Evolutionary conservation across 2,797 vertebrate species (phyloP).

Genomic region (Alca torda): DNA sequence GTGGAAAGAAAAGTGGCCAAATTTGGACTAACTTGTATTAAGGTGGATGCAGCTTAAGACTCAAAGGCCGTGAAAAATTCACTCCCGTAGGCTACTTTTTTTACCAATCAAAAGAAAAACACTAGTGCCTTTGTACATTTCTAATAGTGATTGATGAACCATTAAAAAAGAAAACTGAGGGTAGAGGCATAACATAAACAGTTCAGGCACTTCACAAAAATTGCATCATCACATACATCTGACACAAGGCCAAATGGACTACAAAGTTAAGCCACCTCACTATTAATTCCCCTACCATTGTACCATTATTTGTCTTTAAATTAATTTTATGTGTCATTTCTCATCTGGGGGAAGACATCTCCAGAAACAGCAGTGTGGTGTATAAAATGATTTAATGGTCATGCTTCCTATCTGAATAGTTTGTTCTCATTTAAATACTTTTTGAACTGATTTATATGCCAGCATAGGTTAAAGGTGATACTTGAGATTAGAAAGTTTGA

Average conservation of each 20-base stretch:
- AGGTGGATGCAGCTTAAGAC: background rate
- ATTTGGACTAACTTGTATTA: background rate
- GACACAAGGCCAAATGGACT: no score
- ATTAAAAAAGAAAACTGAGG: background rate
- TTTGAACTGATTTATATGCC: background rate
- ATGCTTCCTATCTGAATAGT: background rate
- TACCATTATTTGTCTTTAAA: background rate
- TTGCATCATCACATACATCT: background rate
- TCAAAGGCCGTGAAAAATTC: background rate
- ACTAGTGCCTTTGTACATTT: background rate
- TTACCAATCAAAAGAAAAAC: background rate
- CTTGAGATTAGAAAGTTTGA: background rate
- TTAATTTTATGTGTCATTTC: background rate
- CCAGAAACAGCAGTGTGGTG: background rate
- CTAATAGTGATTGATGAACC: background rate
- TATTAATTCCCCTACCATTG: background rate
- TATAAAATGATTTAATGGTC: background rate
- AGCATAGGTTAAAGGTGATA: background rate
- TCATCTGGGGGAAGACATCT: background rate
- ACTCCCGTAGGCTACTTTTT: background rate
- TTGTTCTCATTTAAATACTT: background rate
- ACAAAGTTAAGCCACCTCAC: background rate
- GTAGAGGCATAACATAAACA: background rate
- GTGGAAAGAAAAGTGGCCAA: background rate
- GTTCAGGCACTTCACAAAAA: background rate